phyloP scores from a whole-genome alignment of 2,113 vertebrate genomes.

The Coturnix japonica region DNA sequence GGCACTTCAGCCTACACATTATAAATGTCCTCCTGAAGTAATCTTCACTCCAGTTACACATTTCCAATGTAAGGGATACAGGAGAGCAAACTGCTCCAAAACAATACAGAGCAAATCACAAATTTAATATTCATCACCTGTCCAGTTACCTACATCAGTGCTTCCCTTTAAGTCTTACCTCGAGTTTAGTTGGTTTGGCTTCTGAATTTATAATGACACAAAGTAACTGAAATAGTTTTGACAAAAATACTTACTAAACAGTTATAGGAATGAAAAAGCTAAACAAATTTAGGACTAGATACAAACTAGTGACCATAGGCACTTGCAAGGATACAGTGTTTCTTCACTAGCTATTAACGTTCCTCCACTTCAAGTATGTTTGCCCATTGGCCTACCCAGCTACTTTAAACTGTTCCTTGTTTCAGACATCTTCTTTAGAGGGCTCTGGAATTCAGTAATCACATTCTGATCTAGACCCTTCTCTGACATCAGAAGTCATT shows the following conservation, averaged over 20 bases:
- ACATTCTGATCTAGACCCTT: not conserved
- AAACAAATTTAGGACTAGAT: not conserved
- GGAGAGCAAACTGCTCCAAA: not conserved
- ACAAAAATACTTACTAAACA: not conserved
- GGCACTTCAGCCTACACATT: not conserved
- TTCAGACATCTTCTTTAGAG: not conserved
- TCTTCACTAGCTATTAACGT: not conserved
- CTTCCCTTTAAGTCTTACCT: not conserved
- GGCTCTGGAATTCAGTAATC: not conserved
- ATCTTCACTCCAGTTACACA: not conserved
- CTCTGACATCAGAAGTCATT: not conserved
- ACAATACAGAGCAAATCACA: accelerated
- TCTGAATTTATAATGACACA: not conserved
- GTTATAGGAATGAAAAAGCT: not conserved
- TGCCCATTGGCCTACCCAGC: accelerated
- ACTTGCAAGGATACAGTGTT: not conserved
- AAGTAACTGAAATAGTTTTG: not conserved
- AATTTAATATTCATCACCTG: not conserved
- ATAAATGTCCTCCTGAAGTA: not conserved
- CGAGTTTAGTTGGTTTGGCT: not conserved
- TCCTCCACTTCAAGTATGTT: not conserved
- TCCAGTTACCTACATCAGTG: not conserved
- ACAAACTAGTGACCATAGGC: not conserved
- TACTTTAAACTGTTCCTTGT: not conserved
- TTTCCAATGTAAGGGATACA: not conserved